Conservation (phyloP, 2,113 vertebrate species). For the Nannobrachium achirus region DNA sequence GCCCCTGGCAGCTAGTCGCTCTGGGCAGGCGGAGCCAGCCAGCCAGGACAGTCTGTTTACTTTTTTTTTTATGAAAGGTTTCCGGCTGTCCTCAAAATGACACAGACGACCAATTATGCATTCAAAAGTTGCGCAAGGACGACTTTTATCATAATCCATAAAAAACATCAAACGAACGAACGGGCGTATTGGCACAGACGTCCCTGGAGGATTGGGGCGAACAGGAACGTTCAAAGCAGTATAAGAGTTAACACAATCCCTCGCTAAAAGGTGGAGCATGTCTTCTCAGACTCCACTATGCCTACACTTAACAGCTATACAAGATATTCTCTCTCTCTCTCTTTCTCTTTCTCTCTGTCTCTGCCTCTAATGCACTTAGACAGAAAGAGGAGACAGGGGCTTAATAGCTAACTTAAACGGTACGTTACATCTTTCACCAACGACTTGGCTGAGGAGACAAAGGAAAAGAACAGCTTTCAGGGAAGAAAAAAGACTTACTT, state of each 20-base stretch:
- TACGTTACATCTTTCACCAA: slow-evolving; percentile 30
- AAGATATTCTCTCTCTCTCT: slow-evolving; percentile 15
- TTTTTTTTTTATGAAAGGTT: too few species aligned
- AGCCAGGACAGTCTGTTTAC: too few species aligned
- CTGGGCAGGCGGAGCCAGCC: too few species aligned
- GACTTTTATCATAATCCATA: too few species aligned
- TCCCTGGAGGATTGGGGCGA: too few species aligned
- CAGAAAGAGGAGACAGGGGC: slow-evolving; percentile 28
- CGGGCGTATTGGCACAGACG: too few species aligned
- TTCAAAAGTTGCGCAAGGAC: too few species aligned
- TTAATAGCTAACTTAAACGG: slow-evolving; percentile 31
- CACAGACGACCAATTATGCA: too few species aligned
- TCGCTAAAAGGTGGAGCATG: slow-evolving; percentile 72
- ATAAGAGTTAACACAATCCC: slow-evolving; percentile 79
- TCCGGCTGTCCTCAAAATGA: too few species aligned
- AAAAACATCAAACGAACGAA: too few species aligned
- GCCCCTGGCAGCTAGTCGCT: too few species aligned
- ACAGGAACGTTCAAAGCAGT: too few species aligned
- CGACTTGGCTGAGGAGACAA: slow-evolving; percentile 36
- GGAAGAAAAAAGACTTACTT: slow-evolving; percentile 24
- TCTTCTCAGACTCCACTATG: slow-evolving; percentile 59
- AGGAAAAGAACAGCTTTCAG: background rate
- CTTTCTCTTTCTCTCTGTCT: slow-evolving; percentile 16
- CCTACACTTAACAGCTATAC: slow-evolving; percentile 38
- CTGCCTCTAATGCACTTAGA: slow-evolving; percentile 18